Evolutionary conservation across 2,113 vertebrate genomes (phyloP).

Genomic region (Oplegnathus fasciatus): DNA sequence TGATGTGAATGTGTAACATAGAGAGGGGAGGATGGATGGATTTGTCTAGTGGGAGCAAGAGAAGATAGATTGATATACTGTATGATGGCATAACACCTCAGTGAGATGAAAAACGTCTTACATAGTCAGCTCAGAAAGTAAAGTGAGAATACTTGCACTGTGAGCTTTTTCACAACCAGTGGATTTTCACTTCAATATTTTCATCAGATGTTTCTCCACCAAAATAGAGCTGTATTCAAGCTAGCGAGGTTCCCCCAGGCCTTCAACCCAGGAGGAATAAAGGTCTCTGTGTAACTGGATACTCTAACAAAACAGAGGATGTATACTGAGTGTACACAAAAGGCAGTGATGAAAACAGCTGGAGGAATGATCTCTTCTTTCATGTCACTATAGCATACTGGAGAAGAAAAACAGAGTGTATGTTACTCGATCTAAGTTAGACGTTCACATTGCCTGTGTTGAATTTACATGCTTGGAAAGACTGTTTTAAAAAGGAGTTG

Average conservation of each 20-base stretch:
- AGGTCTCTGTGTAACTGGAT: conserved; percentile 55
- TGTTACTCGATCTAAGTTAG: conserved; percentile 9
- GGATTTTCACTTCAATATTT: background rate
- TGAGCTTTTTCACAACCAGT: background rate
- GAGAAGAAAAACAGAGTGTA: conserved; percentile 1
- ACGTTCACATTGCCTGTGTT: conserved; percentile 6
- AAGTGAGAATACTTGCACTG: background rate
- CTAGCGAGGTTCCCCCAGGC: no score
- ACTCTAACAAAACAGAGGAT: conserved; percentile 34
- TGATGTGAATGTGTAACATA: background rate
- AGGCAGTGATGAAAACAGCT: conserved; percentile 4
- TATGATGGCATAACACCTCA: background rate
- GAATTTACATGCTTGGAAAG: background rate
- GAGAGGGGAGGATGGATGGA: conserved; percentile 5
- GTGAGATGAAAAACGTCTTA: background rate
- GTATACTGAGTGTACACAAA: conserved; percentile 10
- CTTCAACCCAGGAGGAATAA: no score
- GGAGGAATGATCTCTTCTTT: background rate
- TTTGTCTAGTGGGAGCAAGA: background rate
- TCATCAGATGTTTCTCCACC: conserved; percentile 36
- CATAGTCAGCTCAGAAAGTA: background rate
- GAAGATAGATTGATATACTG: background rate
- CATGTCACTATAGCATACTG: background rate
- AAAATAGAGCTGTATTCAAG: conserved; percentile 51
- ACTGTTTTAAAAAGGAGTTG: conserved; percentile 20